Conservation (phyloP, 35 echinoderm and acorn worm genomes). For the Apostichopus parvimensis region DNA sequence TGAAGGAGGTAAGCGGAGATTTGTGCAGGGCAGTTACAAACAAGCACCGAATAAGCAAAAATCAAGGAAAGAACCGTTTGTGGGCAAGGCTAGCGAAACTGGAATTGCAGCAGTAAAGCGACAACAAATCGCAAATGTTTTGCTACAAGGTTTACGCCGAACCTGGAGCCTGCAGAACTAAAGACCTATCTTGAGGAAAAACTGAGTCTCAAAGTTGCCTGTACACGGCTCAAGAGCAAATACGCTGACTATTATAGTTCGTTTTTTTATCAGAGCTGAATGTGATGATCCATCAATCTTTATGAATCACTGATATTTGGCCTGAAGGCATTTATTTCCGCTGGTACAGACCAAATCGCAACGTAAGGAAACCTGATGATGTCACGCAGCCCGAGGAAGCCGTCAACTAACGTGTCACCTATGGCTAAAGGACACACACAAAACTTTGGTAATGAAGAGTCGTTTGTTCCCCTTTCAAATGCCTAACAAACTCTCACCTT, state of each 20-base stretch:
- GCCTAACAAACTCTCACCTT: too few relatives aligned
- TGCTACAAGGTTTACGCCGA: background rate
- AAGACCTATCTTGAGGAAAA: background rate
- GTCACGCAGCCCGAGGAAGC: background rate
- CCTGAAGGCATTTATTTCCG: background rate
- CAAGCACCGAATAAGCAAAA: too few relatives aligned
- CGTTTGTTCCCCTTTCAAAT: too few relatives aligned
- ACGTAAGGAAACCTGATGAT: slow-evolving; percentile 8
- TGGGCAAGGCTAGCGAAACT: background rate
- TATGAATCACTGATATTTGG: too few relatives aligned
- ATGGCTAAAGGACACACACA: background rate
- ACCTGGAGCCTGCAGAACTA: background rate
- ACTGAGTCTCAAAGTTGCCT: background rate
- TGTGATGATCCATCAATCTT: too few relatives aligned
- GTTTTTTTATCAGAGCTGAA: too few relatives aligned
- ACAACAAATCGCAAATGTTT: background rate
- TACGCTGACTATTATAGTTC: background rate
- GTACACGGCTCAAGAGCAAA: background rate
- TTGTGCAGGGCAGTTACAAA: too few relatives aligned
- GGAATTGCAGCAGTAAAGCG: background rate
- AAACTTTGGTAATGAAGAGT: background rate
- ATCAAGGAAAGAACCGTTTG: background rate
- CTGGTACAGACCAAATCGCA: background rate
- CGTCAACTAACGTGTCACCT: slow-evolving; percentile 6
- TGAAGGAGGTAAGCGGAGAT: too few relatives aligned